Conservation (phyloP, 64 coral and sea anemone genomes). For the Montipora efflorescens region DNA sequence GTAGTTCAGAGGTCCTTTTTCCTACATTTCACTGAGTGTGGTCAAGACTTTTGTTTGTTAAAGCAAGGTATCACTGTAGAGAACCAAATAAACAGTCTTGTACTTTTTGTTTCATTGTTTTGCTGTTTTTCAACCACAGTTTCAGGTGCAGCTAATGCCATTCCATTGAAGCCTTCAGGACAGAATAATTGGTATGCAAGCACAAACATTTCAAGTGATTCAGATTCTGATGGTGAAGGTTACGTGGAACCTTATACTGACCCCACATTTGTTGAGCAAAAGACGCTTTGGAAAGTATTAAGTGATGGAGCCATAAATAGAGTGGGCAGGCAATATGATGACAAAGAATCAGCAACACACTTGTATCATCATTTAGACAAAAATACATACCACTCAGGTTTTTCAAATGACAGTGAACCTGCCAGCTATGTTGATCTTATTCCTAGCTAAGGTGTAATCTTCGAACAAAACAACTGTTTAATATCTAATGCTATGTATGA, state of each 20-base stretch:
- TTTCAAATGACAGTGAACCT: neutral
- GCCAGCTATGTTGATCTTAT: conserved; percentile 16
- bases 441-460: neutral
- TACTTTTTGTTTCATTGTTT: neutral
- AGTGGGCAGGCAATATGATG: neutral
- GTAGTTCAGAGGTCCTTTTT: no score
- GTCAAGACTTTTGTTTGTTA: no score
- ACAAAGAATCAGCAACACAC: neutral
- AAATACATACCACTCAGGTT: neutral
- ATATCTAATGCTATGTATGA: no score
- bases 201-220: conserved; percentile 51
- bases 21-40: no score
- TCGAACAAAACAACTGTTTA: no score
- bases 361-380: conserved; percentile 12
- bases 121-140: neutral
- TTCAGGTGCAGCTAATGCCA: conserved; percentile 12
- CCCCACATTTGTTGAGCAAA: neutral
- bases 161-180: neutral
- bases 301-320: conserved; percentile 73
- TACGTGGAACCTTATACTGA: conserved; percentile 46
- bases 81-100: no score
- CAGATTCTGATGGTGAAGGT: conserved; percentile 76
- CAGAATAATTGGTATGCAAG: conserved; percentile 75
- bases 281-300: conserved; percentile 39
- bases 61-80: no score